Percentiles rank a stretch among this genome's conserved stretches.
These are phyloP conservation scores for Aphidius ervi DNA, from an alignment of 1,140 invertebrate genomes.

Conservation along the genomic window DNA sequence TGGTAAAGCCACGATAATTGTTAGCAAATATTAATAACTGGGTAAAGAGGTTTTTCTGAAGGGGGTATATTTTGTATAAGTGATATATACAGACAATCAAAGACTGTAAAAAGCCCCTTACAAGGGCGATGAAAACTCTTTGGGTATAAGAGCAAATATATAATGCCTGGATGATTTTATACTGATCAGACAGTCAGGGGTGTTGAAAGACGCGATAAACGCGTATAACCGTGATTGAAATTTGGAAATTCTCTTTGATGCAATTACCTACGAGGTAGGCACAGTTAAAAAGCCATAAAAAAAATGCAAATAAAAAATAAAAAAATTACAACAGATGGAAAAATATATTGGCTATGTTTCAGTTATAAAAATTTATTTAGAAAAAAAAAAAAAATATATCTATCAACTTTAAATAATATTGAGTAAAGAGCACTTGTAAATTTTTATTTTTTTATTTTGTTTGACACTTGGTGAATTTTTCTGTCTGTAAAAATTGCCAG, in stretches of 20 bases:
- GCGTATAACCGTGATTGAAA: conserved; percentile 48
- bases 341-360: not conserved
- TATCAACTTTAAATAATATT: too few species aligned
- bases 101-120: too few species aligned
- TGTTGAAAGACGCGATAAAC: conserved; percentile 18
- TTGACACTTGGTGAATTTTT: too few species aligned
- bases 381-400: too few species aligned
- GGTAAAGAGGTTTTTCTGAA: conserved; percentile 27
- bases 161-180: conserved; percentile 53
- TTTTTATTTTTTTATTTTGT: too few species aligned
- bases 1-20: conserved; percentile 45
- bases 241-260: conserved; percentile 52
- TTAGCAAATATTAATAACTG: conserved; percentile 55
- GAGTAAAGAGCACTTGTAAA: too few species aligned
- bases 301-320: too few species aligned
- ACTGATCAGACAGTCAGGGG: conserved; percentile 17
- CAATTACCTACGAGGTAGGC: conserved; percentile 41
- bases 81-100: too few species aligned
- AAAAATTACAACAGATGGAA: too few species aligned
- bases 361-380: not conserved
- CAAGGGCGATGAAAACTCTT: conserved; percentile 19
- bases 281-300: conserved; percentile 21
- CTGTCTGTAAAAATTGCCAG: too few species aligned
- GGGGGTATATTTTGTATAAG: conserved; percentile 25
- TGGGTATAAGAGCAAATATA: conserved; percentile 49